A percentile compares a stretch with the other conserved stretches of the same genome.
Conservation (phyloP, 2,113 vertebrate genomes). For the Ameiurus melas region DNA sequence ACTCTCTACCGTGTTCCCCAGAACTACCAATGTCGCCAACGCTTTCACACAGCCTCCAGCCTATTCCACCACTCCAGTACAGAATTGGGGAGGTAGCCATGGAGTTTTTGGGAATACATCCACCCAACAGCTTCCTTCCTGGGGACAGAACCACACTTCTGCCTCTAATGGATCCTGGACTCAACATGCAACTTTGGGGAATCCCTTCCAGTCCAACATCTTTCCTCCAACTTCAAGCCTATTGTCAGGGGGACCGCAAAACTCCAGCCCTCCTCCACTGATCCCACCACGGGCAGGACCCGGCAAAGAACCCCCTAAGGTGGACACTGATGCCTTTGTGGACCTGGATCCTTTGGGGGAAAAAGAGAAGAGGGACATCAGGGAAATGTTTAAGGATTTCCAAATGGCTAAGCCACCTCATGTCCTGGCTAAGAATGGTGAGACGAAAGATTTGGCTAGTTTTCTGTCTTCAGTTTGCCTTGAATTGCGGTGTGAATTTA, state of each 20-base stretch:
- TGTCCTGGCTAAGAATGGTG: constrained; percentile 75
- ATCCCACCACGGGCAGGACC: constrained; percentile 47
- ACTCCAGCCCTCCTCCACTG: constrained; percentile 48
- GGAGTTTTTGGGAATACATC: constrained; percentile 61
- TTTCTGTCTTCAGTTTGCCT: background rate
- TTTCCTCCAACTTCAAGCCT: constrained; percentile 34
- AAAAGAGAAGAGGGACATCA: constrained; percentile 76
- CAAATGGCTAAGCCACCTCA: constrained; percentile 79
- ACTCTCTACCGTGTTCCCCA: constrained; percentile 63
- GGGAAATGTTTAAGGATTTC: constrained; percentile 86
- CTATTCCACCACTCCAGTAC: constrained; percentile 59
- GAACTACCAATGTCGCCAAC: constrained; percentile 55
- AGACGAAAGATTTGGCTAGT: constrained; percentile 49
- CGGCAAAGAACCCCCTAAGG: constrained; percentile 70
- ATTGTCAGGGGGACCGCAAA: constrained; percentile 20
- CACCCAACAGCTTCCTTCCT: constrained; percentile 63
- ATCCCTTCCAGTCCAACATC: constrained; percentile 50
- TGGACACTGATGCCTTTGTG: constrained; percentile 77
- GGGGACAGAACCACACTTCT: constrained; percentile 64
- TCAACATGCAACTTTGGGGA: constrained; percentile 40
- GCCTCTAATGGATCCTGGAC: constrained; percentile 48
- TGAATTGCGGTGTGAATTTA: background rate
- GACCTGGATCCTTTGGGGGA: constrained; percentile 83
- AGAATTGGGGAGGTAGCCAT: constrained; percentile 71
- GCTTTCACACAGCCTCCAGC: constrained; percentile 61